These are phyloP conservation scores for Drosophila parvula DNA, from an alignment of 1,140 invertebrate species.

Conservation along the genomic window DNA sequence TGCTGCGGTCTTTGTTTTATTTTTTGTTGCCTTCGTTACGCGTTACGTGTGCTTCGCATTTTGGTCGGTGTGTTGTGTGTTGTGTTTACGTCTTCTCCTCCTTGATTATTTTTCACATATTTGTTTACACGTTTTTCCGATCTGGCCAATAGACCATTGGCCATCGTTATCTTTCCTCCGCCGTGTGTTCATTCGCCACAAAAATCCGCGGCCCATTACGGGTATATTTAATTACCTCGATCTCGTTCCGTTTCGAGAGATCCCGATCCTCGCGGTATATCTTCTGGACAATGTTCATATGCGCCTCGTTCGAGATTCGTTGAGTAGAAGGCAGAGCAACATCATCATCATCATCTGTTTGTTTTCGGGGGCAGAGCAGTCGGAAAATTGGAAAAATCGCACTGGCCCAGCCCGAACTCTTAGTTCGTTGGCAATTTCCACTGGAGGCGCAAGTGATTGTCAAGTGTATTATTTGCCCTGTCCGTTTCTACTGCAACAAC, in stretches of 20 bases:
- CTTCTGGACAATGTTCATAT: conserved; percentile 71
- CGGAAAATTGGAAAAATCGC: conserved; percentile 15
- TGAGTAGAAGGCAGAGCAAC: neutral
- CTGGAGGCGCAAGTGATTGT: conserved; percentile 41
- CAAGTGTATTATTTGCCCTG: neutral
- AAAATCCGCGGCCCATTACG: conserved; percentile 62
- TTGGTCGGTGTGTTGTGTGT: conserved; percentile 26
- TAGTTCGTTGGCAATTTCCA: conserved; percentile 47
- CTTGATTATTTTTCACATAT: conserved; percentile 28
- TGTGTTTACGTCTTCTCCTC: conserved; percentile 50
- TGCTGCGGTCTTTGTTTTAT: conserved; percentile 33
- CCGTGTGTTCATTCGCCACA: conserved; percentile 45
- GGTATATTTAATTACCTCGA: conserved; percentile 65
- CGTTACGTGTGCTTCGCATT: conserved; percentile 38
- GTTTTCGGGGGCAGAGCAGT: neutral
- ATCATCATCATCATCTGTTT: conserved; percentile 4
- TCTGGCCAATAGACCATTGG: conserved; percentile 39
- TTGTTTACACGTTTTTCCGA: conserved; percentile 58
- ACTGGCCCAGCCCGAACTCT: conserved; percentile 2
- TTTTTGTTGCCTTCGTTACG: conserved; percentile 29
- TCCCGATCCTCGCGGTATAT: conserved; percentile 19
- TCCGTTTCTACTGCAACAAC: neutral
- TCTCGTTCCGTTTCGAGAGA: conserved; percentile 24
- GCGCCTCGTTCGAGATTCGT: conserved; percentile 53
- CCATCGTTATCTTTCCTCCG: conserved; percentile 28